Percentiles rank a stretch among this genome's conserved stretches.
Evolutionary conservation across 2,113 vertebrate genomes (phyloP).

Genomic region (Barbus barbus): DNA sequence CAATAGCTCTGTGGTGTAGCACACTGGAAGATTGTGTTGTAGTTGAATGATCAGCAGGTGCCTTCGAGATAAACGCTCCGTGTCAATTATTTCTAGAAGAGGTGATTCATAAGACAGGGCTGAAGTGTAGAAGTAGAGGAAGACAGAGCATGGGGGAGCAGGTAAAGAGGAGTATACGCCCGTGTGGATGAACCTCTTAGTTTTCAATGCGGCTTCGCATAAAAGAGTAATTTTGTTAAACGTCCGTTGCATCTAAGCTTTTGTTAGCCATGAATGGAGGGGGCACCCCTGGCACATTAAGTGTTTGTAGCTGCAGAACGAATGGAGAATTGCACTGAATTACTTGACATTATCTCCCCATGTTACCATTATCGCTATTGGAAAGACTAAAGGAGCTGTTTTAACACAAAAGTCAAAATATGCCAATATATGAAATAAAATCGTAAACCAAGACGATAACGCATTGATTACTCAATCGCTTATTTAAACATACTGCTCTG

Average conservation of each 20-base stretch:
- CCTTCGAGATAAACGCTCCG: conserved; percentile 85
- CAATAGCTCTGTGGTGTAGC: conserved; percentile 79
- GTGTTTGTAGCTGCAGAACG: conserved; percentile 81
- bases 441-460: conserved; percentile 23
- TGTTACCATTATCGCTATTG: conserved; percentile 25
- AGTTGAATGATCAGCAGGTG: conserved; percentile 94
- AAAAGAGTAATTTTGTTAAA: conserved; percentile 95
- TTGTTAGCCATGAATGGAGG: conserved; percentile 84
- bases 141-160: conserved; percentile 79
- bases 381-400: conserved; percentile 58
- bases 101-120: conserved; percentile 83
- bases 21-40: conserved; percentile 87
- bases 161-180: conserved; percentile 77
- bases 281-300: conserved; percentile 85
- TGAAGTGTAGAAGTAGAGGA: conserved; percentile 80
- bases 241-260: conserved; percentile 83
- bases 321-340: conserved; percentile 77
- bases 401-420: conserved; percentile 55
- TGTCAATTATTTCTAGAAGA: conserved; percentile 91
- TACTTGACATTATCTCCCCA: conserved; percentile 57
- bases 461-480: conserved; percentile 19
- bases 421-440: conserved; percentile 50
- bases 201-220: conserved; percentile 87
- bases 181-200: conserved; percentile 39
- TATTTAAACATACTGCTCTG: neutral